Evolutionary conservation across 2,113 vertebrate genomes (phyloP).

Genomic region (Eptesicus fuscus): DNA sequence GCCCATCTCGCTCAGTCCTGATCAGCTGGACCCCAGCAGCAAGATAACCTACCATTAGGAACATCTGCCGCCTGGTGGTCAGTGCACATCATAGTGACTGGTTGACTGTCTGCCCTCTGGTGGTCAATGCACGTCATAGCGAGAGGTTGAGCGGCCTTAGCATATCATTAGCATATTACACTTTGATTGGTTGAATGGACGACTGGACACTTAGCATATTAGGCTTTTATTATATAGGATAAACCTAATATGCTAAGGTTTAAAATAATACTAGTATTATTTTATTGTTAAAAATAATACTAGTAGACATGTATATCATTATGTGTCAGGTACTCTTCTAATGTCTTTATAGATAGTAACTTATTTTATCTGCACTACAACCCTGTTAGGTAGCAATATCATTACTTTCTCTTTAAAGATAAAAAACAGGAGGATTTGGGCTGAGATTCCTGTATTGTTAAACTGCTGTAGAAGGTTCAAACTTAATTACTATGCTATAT

Average conservation of each 20-base stretch:
- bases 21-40: too few species aligned
- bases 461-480: neutral
- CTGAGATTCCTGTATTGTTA: neutral
- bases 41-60: too few species aligned
- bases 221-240: neutral
- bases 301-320: neutral
- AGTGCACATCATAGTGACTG: too few species aligned
- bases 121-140: too few species aligned
- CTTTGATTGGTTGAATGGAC: too few species aligned
- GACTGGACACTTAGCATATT: too few species aligned
- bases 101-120: too few species aligned
- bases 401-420: neutral
- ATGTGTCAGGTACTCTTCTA: neutral
- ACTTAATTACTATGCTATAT: neutral
- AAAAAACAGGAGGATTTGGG: neutral
- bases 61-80: too few species aligned
- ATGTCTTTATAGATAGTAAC: neutral
- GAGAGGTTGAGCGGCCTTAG: too few species aligned
- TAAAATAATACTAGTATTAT: neutral
- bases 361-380: neutral
- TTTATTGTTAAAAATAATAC: neutral
- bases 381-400: neutral
- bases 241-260: too few species aligned
- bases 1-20: too few species aligned
- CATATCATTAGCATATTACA: too few species aligned